A percentile compares a stretch with the other conserved stretches of the same genome.
Evolutionary conservation across 2,797 vertebrate genomes (phyloP).

Genomic region (Cossypha dichroa): DNA sequence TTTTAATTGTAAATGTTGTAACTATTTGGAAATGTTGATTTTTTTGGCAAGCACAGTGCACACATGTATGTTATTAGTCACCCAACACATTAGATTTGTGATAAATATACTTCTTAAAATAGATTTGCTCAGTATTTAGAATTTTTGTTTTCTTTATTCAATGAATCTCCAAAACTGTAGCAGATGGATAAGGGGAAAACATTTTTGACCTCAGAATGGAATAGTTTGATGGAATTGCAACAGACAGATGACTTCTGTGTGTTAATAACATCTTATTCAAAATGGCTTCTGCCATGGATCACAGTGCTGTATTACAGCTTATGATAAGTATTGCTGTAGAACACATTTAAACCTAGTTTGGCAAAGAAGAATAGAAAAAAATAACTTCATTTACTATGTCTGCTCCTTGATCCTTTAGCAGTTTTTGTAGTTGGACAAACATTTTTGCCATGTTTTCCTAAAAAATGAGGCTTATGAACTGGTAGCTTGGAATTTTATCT

Average conservation of each 20-base stretch:
- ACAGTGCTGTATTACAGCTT: neutral
- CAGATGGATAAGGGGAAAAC: slow-evolving; percentile 6
- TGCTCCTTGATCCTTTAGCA: neutral
- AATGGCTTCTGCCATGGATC: neutral
- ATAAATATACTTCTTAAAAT: slow-evolving; percentile 49
- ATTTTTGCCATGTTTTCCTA: neutral
- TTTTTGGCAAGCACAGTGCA: neutral
- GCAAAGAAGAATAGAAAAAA: neutral
- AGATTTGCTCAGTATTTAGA: neutral
- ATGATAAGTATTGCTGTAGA: neutral
- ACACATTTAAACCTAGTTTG: neutral
- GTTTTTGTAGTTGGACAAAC: neutral
- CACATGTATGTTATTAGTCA: slow-evolving; percentile 51
- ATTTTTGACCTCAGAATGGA: slow-evolving; percentile 25
- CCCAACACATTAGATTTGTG: slow-evolving; percentile 5
- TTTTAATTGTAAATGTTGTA: slow-evolving; percentile 56
- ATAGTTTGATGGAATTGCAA: neutral
- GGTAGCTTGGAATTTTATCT: neutral
- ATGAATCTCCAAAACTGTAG: neutral
- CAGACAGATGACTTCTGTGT: neutral
- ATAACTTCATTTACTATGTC: neutral
- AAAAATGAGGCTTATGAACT: neutral
- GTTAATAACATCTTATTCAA: neutral
- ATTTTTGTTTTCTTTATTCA: slow-evolving; percentile 22
- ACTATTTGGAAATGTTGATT: slow-evolving; percentile 45